Evolutionary conservation across 2,797 vertebrate genomes (phyloP).

Genomic region (Emys orbicularis): DNA sequence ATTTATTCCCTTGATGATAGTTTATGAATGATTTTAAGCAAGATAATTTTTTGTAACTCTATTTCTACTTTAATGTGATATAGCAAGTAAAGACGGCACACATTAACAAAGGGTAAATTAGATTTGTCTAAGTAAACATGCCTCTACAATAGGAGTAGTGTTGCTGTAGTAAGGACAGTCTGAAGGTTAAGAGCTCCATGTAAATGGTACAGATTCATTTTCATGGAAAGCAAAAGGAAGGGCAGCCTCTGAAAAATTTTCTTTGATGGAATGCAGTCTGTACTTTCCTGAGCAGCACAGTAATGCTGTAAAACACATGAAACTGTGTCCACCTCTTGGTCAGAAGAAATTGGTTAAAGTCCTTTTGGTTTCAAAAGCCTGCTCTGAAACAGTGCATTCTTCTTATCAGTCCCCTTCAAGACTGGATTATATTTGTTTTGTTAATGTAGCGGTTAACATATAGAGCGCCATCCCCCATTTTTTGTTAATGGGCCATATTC

Average conservation of each 20-base stretch:
- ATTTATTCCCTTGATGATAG: constrained; percentile 83
- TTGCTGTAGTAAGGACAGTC: constrained; percentile 80
- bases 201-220: constrained; percentile 74
- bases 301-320: constrained; percentile 50
- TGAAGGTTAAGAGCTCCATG: constrained; percentile 84
- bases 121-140: constrained; percentile 88
- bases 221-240: constrained; percentile 75
- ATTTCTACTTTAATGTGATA: constrained; percentile 88
- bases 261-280: constrained; percentile 71
- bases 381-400: constrained; percentile 25
- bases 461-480: not conserved
- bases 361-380: constrained; percentile 46
- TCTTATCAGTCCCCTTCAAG: not conserved
- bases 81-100: constrained; percentile 82
- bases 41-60: constrained; percentile 87
- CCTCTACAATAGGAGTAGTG: constrained; percentile 79
- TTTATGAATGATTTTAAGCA: constrained; percentile 83
- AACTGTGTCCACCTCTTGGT: constrained; percentile 35
- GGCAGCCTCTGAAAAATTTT: constrained; percentile 75
- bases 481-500: not conserved
- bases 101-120: constrained; percentile 88
- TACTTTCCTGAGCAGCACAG: constrained; percentile 66
- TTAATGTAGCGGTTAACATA: not conserved
- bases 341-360: constrained; percentile 48
- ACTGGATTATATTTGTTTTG: not conserved